These are phyloP conservation scores for Tetraneura akinire DNA, from an alignment of 1,140 invertebrate species.

Conservation along the genomic window DNA sequence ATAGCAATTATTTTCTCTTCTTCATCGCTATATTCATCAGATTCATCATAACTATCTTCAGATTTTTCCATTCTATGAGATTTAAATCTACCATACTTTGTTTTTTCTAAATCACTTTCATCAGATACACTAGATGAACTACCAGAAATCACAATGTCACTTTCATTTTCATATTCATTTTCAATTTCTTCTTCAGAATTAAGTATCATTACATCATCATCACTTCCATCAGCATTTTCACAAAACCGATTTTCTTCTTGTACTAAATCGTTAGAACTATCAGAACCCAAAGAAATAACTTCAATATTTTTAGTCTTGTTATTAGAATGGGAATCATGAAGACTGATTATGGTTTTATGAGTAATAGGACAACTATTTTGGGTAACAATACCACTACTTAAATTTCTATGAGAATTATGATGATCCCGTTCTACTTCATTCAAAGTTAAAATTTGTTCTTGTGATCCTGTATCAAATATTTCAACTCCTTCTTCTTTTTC, in stretches of 20 bases:
- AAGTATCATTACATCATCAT: neutral
- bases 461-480: neutral
- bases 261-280: no score
- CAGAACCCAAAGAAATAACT: no score
- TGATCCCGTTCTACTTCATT: neutral
- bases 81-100: constrained; percentile 47
- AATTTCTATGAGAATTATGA: no score
- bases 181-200: constrained; percentile 1
- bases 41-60: neutral
- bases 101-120: constrained; percentile 25
- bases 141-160: neutral
- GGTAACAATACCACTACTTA: no score
- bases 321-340: no score
- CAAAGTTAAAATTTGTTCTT: neutral
- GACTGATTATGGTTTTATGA: no score
- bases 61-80: neutral
- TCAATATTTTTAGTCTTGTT: no score
- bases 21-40: neutral
- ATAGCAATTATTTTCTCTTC: no score
- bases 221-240: neutral
- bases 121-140: neutral
- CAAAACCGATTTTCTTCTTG: no score
- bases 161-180: neutral
- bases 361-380: no score
- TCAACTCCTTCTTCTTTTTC: neutral